phyloP scores from a whole-genome alignment of 2,113 vertebrate species.

The Dryoscopus gambensis region DNA sequence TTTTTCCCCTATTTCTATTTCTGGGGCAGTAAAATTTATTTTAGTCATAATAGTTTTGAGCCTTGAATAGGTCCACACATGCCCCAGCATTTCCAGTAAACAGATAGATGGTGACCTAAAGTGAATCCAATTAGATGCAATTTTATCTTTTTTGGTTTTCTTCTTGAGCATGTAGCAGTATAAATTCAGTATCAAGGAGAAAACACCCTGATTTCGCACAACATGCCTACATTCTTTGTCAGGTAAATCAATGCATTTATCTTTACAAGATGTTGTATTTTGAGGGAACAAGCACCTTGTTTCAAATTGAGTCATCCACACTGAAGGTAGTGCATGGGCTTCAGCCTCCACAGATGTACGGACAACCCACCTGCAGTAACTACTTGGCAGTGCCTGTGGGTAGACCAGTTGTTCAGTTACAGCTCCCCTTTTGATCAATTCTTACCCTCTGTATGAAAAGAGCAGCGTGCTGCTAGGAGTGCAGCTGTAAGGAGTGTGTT shows the following conservation, averaged over 20 bases:
- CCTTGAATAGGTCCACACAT: not conserved
- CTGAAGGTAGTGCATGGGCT: not conserved
- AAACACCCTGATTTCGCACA: not conserved
- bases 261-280: not conserved
- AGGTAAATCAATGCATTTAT: not conserved
- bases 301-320: not conserved
- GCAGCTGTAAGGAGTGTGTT: not conserved
- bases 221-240: not conserved
- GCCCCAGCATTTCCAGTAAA: not conserved
- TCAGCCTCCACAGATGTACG: not conserved
- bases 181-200: not conserved
- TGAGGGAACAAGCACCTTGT: not conserved
- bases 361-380: not conserved
- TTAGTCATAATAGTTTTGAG: not conserved
- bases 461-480: rapidly evolving
- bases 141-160: not conserved
- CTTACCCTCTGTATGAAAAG: not conserved
- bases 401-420: not conserved
- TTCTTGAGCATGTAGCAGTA: not conserved
- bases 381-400: not conserved
- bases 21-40: not conserved
- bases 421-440: not conserved
- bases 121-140: not conserved
- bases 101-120: not conserved
- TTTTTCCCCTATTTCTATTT: not conserved